Evolutionary conservation across 2,113 vertebrate genomes (phyloP), one percentile per base, ranked within the genome.

Genomic region (Chlorodrepanis virens): DNA sequence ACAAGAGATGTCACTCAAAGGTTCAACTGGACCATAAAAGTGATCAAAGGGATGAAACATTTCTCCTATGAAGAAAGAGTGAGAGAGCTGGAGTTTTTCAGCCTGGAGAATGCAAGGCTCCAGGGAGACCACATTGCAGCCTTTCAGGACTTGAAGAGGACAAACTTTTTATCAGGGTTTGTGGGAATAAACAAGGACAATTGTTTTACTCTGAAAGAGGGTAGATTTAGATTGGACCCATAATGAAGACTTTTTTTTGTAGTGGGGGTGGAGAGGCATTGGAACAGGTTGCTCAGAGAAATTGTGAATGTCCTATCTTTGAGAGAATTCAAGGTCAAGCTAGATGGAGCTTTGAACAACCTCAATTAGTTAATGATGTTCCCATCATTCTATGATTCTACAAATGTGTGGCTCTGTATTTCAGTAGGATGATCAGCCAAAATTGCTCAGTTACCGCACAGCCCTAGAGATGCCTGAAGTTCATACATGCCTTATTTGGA

Each of bases 211-310:
- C 29, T 47, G 19, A 68, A 72, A 77, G 70, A 29, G 5, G 4
- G 4, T 42, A 29, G 22, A 71, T 47, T 81, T 67, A 71, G 22
- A 35, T 6, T 25, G 33, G 15, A 44, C 28, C 1, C 24, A 28
- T 16, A 65, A 49, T 8, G 18, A 44, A 49, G 28, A 28, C 2
- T 5, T 31, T 57, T 59, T 27, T 60, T 59, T 25, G 17, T 11
- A 10, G 2, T 21, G 20, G 13, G 8, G 2, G 2, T 29, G 1
- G 6, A n/a, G 23, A 67, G 23, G 27, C 23, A 29, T 10, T 21
- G 60, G 37, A 67, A 59, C 6, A 39, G 3, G 12, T 29, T 82
- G 10, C 23, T 42, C 33, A 39, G 44, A 33, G 27, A 57, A 65
- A 65, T 31, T 25, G 16, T 71, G 35, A 28, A 71, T 50, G 10